Conservation (phyloP, 2,888 invertebrate genomes). For the Merodon equestris region DNA sequence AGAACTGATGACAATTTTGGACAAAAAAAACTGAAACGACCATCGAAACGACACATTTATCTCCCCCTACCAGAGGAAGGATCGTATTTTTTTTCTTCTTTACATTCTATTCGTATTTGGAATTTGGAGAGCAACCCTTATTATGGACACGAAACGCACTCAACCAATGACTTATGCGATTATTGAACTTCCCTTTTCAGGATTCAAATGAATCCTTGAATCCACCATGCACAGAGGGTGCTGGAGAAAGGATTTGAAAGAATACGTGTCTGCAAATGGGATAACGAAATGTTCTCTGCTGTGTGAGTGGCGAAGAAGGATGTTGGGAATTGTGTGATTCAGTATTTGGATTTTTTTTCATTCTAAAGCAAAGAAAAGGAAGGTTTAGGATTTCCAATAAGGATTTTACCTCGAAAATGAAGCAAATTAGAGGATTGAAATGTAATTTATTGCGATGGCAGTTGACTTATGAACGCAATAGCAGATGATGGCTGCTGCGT, state of each 20-base stretch:
- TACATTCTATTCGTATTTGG: constrained; percentile 21
- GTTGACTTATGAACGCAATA: constrained; percentile 66
- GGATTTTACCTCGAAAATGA: constrained; percentile 65
- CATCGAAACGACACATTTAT: constrained; percentile 4
- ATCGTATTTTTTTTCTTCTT: constrained; percentile 1
- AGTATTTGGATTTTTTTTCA: constrained; percentile 33
- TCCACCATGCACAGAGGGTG: constrained; percentile 33
- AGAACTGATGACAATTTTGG: constrained; percentile 40
- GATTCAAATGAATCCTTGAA: constrained; percentile 57
- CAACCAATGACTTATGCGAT: constrained; percentile 68
- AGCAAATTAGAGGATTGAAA: constrained; percentile 69
- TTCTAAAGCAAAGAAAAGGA: constrained; percentile 57
- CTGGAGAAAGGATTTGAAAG: constrained; percentile 51
- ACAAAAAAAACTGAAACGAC: constrained; percentile 8
- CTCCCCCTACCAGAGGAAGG: constrained; percentile 5
- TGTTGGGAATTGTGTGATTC: constrained; percentile 33
- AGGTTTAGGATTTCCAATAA: constrained; percentile 59
- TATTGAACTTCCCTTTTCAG: constrained; percentile 62
- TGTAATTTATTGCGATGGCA: constrained; percentile 62
- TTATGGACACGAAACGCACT: constrained; percentile 64
- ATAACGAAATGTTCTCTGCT: constrained; percentile 47
- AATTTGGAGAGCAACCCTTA: constrained; percentile 43
- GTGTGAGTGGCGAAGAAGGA: too few relatives aligned
- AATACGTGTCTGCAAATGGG: constrained; percentile 59
- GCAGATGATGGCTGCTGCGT: constrained; percentile 63